Evolutionary conservation across 2,113 vertebrate species (phyloP).

Genomic region (Apteryx mantelli): DNA sequence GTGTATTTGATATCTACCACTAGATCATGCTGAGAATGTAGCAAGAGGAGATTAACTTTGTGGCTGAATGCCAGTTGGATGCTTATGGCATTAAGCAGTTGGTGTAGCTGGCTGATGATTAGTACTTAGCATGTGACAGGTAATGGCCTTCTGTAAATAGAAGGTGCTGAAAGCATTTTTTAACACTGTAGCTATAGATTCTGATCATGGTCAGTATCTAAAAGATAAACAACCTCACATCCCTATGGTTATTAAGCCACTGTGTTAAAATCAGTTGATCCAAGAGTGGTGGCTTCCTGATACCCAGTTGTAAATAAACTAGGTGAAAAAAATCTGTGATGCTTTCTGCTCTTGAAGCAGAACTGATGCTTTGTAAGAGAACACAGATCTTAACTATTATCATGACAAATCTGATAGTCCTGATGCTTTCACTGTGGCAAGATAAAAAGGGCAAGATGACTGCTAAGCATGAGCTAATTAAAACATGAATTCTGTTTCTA

Average conservation of each 20-base stretch:
- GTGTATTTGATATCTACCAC: not conserved
- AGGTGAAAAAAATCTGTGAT: not conserved
- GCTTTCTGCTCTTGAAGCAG: not conserved
- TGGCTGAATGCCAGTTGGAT: not conserved
- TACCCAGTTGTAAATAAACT: rapidly evolving
- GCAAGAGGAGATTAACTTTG: not conserved
- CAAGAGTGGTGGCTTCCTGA: not conserved
- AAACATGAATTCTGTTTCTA: not conserved
- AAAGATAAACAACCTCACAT: not conserved
- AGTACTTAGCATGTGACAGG: not conserved
- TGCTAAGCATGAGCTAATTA: not conserved
- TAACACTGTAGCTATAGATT: not conserved
- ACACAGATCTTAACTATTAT: not conserved
- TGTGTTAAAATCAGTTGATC: not conserved
- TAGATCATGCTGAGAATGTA: not conserved
- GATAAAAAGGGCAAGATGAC: not conserved
- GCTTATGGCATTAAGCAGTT: not conserved
- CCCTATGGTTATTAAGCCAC: not conserved
- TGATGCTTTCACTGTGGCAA: not conserved
- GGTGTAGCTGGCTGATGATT: not conserved
- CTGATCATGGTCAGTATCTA: not conserved
- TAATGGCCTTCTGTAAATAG: not conserved
- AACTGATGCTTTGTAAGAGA: not conserved
- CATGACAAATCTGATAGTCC: not conserved
- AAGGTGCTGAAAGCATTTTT: not conserved